A percentile compares a stretch with the other conserved stretches of the same genome.
phyloP scores from a whole-genome alignment of 92 coral and sea anemone genomes.

The Phenganax stokvisi region DNA sequence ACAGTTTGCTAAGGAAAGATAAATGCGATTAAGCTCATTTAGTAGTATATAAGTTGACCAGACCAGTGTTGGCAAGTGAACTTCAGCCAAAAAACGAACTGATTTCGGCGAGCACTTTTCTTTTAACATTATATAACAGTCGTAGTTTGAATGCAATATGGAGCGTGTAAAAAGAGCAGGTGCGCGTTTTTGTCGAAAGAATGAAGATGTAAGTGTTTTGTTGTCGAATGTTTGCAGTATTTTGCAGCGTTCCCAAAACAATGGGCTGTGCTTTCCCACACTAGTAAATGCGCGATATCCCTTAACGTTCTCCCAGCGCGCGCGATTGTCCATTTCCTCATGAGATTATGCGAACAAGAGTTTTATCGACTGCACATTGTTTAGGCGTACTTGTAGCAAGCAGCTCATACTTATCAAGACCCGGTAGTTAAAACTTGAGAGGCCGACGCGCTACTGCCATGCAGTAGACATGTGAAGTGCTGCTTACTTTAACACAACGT shows the following conservation, averaged over 20 bases:
- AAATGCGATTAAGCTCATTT: conserved; percentile 32
- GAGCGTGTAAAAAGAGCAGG: conserved; percentile 12
- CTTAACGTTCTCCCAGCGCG: conserved; percentile 6
- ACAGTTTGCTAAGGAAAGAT: conserved; percentile 33
- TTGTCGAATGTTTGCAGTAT: conserved; percentile 33
- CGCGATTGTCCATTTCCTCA: background rate
- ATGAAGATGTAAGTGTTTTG: conserved; percentile 32
- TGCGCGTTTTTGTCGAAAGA: conserved; percentile 28
- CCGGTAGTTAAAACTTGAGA: conserved; percentile 22
- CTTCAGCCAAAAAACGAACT: background rate
- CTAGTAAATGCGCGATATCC: background rate
- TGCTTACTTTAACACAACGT: conserved; percentile 12
- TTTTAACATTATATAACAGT: background rate
- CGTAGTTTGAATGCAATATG: background rate
- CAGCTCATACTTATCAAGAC: conserved; percentile 36
- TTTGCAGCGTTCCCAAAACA: background rate
- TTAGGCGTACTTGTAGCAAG: conserved; percentile 31
- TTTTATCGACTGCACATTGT: conserved; percentile 27
- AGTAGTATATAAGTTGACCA: conserved; percentile 23
- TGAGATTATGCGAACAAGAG: conserved; percentile 6
- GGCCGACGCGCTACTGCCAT: background rate
- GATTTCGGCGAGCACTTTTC: background rate
- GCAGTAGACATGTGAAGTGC: background rate
- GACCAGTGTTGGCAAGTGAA: conserved; percentile 1
- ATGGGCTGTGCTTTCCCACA: conserved; percentile 8